A percentile compares a stretch with the other conserved stretches of the same genome.
Conservation (phyloP, 2,113 vertebrate species). For the Leiothrix lutea region DNA sequence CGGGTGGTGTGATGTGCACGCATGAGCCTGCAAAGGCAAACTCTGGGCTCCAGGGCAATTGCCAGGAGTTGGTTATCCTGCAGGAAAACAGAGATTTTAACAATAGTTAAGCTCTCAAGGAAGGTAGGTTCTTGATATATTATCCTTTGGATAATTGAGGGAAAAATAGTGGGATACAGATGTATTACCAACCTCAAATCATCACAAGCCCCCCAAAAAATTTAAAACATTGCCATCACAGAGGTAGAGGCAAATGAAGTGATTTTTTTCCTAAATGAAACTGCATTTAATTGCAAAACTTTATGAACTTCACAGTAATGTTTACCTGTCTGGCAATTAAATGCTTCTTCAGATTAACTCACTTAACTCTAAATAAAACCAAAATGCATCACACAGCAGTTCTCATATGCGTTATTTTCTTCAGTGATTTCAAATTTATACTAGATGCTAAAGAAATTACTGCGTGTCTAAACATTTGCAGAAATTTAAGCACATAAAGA, state of each 20-base stretch:
- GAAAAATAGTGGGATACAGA: background rate
- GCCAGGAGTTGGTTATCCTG: conserved; percentile 53
- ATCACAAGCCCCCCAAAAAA: background rate
- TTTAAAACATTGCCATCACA: background rate
- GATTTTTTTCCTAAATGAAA: background rate
- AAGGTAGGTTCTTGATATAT: background rate
- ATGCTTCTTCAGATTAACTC: background rate
- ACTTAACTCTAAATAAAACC: background rate
- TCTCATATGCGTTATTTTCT: background rate
- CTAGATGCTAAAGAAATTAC: background rate
- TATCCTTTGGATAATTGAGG: background rate
- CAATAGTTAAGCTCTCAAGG: conserved; percentile 20
- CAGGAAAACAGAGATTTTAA: conserved; percentile 39
- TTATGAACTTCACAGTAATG: background rate
- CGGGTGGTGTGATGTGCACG: conserved; percentile 51
- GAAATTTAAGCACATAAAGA: background rate
- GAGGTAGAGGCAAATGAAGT: background rate
- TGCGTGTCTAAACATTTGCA: background rate
- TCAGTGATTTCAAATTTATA: background rate
- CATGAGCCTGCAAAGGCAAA: conserved; percentile 57
- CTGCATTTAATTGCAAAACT: background rate
- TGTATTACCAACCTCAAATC: background rate
- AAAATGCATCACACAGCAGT: background rate
- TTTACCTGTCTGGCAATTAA: background rate
- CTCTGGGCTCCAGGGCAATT: conserved; percentile 44